These are phyloP conservation scores for Corythornis vintsioides DNA, from an alignment of 2,113 vertebrate species.

Conservation along the genomic window DNA sequence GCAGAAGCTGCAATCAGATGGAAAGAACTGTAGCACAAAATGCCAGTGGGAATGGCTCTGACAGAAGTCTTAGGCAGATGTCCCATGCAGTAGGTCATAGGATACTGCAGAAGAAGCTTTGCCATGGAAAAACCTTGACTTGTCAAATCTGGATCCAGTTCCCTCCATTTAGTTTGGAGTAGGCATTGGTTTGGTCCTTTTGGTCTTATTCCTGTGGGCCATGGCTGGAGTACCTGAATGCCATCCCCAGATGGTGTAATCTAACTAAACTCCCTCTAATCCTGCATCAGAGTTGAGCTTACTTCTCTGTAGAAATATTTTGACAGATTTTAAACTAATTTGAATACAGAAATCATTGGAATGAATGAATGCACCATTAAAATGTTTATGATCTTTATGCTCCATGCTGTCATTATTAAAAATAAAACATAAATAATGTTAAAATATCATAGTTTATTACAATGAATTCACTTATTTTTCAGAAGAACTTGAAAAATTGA, in stretches of 20 bases:
- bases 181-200: not conserved
- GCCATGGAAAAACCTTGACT: rapidly evolving
- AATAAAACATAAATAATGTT: not conserved
- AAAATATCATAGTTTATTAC: not conserved
- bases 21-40: not conserved
- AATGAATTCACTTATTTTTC: not conserved
- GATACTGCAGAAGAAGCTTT: not conserved
- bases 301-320: not conserved
- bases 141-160: not conserved
- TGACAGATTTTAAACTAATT: not conserved
- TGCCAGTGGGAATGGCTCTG: not conserved
- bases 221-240: not conserved
- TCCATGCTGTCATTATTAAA: not conserved
- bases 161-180: rapidly evolving
- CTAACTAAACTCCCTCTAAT: not conserved
- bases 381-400: not conserved
- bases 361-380: not conserved
- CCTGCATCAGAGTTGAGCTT: not conserved
- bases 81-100: no score
- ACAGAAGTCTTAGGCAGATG: not conserved
- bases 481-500: not conserved
- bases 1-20: not conserved
- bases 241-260: not conserved
- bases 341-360: not conserved
- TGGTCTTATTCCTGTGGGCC: not conserved